These are phyloP conservation scores for Gulo gulo DNA, from an alignment of 2,113 vertebrate species.

Conservation along the genomic window DNA sequence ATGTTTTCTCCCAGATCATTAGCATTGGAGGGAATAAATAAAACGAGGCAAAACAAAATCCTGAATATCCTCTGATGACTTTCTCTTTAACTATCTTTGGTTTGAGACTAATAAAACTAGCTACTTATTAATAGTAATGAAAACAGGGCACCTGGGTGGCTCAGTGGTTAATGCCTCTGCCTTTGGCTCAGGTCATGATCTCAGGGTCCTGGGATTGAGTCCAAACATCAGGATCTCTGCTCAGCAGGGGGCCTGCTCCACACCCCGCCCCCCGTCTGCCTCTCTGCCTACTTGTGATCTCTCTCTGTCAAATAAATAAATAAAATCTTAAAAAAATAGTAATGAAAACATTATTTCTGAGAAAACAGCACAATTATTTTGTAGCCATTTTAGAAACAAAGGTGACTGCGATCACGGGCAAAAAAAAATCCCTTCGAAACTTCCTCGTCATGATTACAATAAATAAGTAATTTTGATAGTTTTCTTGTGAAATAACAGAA, in stretches of 20 bases:
- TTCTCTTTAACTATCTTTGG: not conserved
- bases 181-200: no score
- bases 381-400: not conserved
- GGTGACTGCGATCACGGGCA: not conserved
- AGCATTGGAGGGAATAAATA: not conserved
- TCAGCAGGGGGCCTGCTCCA: no score
- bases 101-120: not conserved
- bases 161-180: no score
- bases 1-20: not conserved
- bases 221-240: no score
- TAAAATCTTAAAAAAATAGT: not conserved
- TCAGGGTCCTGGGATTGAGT: no score
- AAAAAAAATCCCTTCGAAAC: not conserved
- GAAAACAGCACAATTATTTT: not conserved
- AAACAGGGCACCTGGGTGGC: not conserved
- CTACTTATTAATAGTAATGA: not conserved
- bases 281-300: no score
- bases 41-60: not conserved
- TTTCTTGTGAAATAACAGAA: not conserved
- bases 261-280: no score
- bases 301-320: no score
- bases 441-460: not conserved
- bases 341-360: not conserved
- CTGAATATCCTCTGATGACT: not conserved
- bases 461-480: not conserved